These are phyloP conservation scores for Machimus atricapillus DNA, from an alignment of 2,888 invertebrate species.

Conservation along the genomic window DNA sequence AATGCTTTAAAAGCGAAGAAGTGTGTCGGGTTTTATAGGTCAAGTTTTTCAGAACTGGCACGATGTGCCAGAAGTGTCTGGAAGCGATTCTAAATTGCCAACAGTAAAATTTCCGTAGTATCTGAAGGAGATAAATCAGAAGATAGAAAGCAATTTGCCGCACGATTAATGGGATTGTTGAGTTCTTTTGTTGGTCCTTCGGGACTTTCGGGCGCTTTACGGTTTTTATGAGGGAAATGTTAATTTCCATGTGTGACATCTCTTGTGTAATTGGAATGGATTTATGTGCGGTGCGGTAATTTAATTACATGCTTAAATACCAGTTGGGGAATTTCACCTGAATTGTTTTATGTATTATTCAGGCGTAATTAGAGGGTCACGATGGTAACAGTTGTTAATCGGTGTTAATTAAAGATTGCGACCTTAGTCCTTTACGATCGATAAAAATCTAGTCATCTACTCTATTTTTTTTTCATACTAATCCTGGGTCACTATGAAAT, in stretches of 20 bases:
- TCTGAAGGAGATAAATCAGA: neutral
- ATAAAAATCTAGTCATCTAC: neutral
- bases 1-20: slow-evolving; percentile 6
- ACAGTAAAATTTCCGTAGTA: neutral
- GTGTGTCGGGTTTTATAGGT: slow-evolving; percentile 14
- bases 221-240: neutral
- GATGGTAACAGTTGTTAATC: neutral
- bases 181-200: neutral
- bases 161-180: neutral
- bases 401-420: neutral
- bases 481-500: no score
- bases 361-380: neutral
- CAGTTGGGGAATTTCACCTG: neutral
- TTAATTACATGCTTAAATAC: neutral
- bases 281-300: neutral
- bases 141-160: slow-evolving; percentile 2
- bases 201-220: neutral
- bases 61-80: neutral
- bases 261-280: neutral
- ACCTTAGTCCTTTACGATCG: neutral
- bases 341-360: neutral
- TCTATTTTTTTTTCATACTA: neutral
- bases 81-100: neutral
- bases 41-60: slow-evolving; percentile 4
- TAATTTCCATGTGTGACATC: neutral